Conservation (phyloP, 2,797 vertebrate genomes). For the Synaphobranchus kaupii region DNA sequence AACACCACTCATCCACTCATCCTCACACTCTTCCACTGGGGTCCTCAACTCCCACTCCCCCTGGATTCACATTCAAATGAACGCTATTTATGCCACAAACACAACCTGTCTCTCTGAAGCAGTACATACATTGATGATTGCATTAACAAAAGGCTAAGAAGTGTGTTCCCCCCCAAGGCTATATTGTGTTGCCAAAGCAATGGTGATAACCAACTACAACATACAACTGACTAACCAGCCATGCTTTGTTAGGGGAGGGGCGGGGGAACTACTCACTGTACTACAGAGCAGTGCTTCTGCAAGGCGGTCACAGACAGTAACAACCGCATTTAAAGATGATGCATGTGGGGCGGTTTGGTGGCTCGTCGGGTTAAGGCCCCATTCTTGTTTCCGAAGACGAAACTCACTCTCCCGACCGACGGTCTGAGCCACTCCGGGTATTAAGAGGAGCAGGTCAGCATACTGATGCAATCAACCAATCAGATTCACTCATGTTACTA, state of each 20-base stretch:
- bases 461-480: background rate
- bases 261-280: background rate
- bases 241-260: background rate
- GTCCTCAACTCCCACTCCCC: background rate
- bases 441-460: background rate
- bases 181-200: background rate
- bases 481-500: background rate
- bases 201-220: background rate
- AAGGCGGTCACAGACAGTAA: background rate
- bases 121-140: background rate
- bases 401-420: background rate
- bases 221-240: background rate
- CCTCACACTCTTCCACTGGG: background rate
- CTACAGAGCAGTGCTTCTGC: background rate
- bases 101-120: background rate
- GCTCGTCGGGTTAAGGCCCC: background rate
- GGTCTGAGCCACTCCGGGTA: background rate
- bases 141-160: background rate
- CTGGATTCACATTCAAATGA: background rate
- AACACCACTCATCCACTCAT: background rate
- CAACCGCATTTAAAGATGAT: background rate
- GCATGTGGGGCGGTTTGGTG: background rate
- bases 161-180: background rate
- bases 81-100: background rate
- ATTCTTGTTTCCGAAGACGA: background rate